Conservation (phyloP, 2,113 vertebrate species). For the Aviceda subcristata region DNA sequence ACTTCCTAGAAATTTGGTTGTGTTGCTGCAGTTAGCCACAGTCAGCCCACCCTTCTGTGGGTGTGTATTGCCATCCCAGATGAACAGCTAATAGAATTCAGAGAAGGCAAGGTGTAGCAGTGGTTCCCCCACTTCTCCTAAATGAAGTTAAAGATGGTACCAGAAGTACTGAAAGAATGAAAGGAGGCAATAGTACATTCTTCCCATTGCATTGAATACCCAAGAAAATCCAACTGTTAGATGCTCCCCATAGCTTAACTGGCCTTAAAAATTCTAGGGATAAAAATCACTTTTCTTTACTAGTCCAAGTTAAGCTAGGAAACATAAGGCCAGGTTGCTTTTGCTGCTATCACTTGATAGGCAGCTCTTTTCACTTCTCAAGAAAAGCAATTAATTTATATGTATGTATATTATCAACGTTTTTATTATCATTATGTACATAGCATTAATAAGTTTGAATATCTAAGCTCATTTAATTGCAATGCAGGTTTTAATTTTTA, state of each 20-base stretch:
- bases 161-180: background rate
- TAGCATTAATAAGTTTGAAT: background rate
- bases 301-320: background rate
- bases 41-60: background rate
- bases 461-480: background rate
- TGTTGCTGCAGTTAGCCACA: background rate
- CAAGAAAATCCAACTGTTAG: background rate
- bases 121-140: background rate
- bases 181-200: background rate
- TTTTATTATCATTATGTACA: background rate
- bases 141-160: background rate
- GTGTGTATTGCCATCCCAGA: background rate
- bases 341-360: background rate
- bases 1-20: background rate
- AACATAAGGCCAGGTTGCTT: background rate
- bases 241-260: rapidly evolving
- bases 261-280: background rate
- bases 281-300: background rate
- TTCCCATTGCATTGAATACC: background rate
- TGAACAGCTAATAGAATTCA: background rate
- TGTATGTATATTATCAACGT: background rate
- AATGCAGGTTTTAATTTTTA: background rate
- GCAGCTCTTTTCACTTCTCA: background rate
- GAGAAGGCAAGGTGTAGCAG: no score
- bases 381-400: background rate